These are phyloP conservation scores for Dryoscopus gambensis DNA, from an alignment of 2,113 vertebrate genomes.

Conservation along the genomic window DNA sequence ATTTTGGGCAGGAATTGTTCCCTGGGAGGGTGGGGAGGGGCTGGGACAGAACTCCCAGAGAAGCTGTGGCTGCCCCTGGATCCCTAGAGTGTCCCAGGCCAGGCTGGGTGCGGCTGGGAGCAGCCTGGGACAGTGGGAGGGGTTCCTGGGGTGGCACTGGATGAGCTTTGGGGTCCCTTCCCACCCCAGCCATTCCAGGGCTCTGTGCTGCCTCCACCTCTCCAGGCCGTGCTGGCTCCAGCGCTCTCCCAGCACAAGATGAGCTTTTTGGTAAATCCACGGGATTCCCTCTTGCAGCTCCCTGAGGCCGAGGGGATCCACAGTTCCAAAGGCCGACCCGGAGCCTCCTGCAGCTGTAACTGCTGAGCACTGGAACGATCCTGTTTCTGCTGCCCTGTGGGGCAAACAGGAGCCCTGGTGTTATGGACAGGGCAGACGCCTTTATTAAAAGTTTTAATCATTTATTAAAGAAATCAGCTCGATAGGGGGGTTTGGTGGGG, in stretches of 20 bases:
- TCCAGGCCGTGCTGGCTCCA: accelerated
- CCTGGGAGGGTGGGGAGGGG: background rate
- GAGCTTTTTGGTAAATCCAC: background rate
- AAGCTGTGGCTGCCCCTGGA: background rate
- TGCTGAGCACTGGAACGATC: background rate
- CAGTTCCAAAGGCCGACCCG: background rate
- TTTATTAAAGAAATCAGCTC: too few relatives aligned
- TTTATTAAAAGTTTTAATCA: too few relatives aligned
- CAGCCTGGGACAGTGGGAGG: background rate
- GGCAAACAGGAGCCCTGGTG: background rate
- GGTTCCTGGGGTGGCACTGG: background rate
- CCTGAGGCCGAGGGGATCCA: accelerated
- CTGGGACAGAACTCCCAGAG: background rate
- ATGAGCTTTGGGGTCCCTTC: background rate
- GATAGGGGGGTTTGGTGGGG: too few relatives aligned
- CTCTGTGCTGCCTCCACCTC: too few relatives aligned
- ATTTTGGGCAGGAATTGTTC: background rate
- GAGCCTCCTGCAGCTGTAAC: background rate
- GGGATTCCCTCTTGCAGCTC: background rate
- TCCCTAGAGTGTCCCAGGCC: background rate
- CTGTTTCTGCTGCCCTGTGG: background rate
- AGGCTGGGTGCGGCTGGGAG: background rate
- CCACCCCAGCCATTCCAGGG: background rate
- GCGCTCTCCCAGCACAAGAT: background rate
- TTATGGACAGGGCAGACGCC: too few relatives aligned